Evolutionary conservation across 2,797 vertebrate genomes (phyloP), one percentile per base, ranked within the genome.

Genomic region (Varecia variegata): DNA sequence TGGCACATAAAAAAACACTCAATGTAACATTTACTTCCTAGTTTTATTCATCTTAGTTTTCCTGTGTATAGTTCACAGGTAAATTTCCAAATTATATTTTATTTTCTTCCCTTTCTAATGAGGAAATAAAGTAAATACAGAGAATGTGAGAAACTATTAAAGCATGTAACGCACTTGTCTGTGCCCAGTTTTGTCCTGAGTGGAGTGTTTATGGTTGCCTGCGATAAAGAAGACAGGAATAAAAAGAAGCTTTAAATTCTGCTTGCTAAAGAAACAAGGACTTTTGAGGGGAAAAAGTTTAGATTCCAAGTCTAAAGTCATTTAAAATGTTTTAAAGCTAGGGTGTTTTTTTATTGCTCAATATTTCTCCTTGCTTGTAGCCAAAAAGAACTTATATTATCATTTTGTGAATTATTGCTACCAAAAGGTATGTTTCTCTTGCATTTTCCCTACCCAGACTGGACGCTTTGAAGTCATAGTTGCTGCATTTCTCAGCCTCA

Each of bases 241-340:
- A 76, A 95, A 96, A 90, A 92, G 83, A 83, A 93, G 77, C 74
- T 93, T 87, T 95, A 93, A 96, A 95, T 96, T 92, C 88, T 70
- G 14, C 54, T 81, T 92, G 88, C 93, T 67, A 82, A 60, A 47
- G 52, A 95, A 93, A 86, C n/a, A 88, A 93, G 91, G 54, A 74
- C 3, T 8, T 40, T 67, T 14, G 68, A 85, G 52, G 45, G 13
- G 17, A 9, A 56, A 67, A 89, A 92, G 83, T 91, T 88, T 85
- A 94, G 88, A 35, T 47, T 94, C 58, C 45, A 88, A 30, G 18
- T 93, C 85, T 96, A 50, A 96, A 94, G 25, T 32, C 89, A 21
- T 96, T 97, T 94, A 43, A 89, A 27, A 50, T 95, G 54, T 67
- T 97, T 96, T 93, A 96, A 86, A 95, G 47, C 71, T 71, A 45